These are phyloP conservation scores for Camponotus fellah DNA, from an alignment of 2,888 invertebrate genomes.

Conservation along the genomic window DNA sequence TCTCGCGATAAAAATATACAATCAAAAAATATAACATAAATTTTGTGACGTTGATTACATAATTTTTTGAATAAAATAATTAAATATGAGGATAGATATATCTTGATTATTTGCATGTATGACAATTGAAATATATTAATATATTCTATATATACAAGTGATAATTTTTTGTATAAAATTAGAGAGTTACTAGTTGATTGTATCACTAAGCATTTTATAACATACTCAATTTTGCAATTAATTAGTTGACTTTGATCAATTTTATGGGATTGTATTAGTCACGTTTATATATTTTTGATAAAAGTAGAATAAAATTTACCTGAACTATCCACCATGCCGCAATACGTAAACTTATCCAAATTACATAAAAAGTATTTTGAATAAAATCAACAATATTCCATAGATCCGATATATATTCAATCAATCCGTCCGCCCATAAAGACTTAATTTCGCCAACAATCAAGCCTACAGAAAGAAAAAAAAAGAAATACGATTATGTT, in stretches of 20 bases:
- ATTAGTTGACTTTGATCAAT: not conserved
- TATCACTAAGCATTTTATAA: not conserved
- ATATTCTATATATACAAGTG: too few species aligned
- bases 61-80: too few species aligned
- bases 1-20: too few species aligned
- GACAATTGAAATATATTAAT: too few species aligned
- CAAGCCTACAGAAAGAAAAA: conserved; percentile 89
- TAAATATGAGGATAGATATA: too few species aligned
- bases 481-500: not conserved
- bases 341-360: conserved; percentile 95
- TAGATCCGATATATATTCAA: conserved; percentile 97
- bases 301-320: conserved; percentile 87
- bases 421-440: conserved; percentile 95
- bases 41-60: too few species aligned
- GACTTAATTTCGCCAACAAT: conserved; percentile 97
- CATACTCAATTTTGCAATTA: not conserved
- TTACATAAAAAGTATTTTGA: conserved; percentile 97
- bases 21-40: too few species aligned
- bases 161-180: too few species aligned
- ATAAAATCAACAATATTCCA: conserved; percentile 99
- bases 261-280: not conserved
- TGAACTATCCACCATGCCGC: conserved; percentile 96
- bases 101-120: too few species aligned
- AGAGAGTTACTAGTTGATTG: not conserved
- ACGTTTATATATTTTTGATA: not conserved